Conservation (phyloP, 2,888 invertebrate genomes). For the Sarcophaga caerulescens region DNA sequence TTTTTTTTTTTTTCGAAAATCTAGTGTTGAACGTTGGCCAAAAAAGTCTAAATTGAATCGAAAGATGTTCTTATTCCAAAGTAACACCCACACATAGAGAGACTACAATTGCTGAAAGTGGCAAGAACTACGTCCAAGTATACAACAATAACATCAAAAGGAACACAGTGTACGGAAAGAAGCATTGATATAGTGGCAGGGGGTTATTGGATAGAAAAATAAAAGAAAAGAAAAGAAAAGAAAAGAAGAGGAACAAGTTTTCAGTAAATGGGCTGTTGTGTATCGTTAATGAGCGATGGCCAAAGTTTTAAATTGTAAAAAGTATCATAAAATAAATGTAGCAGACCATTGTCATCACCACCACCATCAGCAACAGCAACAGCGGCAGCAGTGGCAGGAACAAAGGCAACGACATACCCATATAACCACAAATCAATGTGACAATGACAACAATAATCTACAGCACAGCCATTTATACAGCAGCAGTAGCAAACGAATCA, state of each 20-base stretch:
- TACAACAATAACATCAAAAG: conserved; percentile 20
- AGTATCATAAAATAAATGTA: conserved; percentile 61
- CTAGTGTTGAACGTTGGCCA: conserved; percentile 56
- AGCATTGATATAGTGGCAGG: neutral
- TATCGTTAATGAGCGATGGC: conserved; percentile 65
- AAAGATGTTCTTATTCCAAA: conserved; percentile 44
- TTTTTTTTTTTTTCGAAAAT: conserved; percentile 14
- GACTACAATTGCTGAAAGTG: conserved; percentile 2
- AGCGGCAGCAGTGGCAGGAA: conserved; percentile 24
- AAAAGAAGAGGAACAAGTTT: conserved; percentile 20
- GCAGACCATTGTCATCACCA: conserved; percentile 55
- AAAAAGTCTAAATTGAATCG: conserved; percentile 61
- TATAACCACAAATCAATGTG: conserved; percentile 37
- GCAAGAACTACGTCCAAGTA: conserved; percentile 3
- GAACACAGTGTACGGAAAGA: conserved; percentile 10
- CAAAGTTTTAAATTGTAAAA: conserved; percentile 64
- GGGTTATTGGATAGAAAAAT: neutral
- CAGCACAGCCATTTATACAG: conserved; percentile 1
- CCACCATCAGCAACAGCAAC: conserved; percentile 36
- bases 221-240: conserved; percentile 10
- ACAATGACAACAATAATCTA: conserved; percentile 37
- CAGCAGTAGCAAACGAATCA: conserved; percentile 13
- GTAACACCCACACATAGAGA: conserved; percentile 34
- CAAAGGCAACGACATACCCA: conserved; percentile 46
- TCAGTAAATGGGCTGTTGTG: conserved; percentile 53